Conservation (phyloP, 1,140 invertebrate genomes). For the Brachionus koreanus region DNA sequence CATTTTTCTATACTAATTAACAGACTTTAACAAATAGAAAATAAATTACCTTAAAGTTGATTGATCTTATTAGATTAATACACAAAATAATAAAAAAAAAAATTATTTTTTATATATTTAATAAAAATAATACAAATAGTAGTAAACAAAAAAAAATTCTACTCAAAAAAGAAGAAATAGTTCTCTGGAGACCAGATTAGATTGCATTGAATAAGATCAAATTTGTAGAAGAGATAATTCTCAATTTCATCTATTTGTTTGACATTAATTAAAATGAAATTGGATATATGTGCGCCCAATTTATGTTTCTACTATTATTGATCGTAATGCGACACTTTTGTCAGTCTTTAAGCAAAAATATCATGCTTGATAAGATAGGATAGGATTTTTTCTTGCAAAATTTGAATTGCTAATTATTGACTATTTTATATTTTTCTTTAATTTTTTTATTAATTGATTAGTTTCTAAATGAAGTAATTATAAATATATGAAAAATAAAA, state of each 20-base stretch:
- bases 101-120: neutral
- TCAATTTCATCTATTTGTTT: neutral
- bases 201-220: neutral
- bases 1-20: neutral
- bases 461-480: conserved; percentile 3
- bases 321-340: neutral
- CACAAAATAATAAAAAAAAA: too few relatives aligned
- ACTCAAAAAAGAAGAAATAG: neutral
- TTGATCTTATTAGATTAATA: neutral
- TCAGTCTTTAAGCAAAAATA: neutral
- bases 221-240: neutral
- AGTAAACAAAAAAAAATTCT: neutral
- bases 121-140: too few relatives aligned
- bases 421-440: neutral
- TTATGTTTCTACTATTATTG: neutral
- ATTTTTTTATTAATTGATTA: neutral
- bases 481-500: neutral
- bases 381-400: neutral
- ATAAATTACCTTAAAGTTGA: neutral
- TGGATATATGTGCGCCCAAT: neutral
- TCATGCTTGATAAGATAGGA: neutral
- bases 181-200: neutral
- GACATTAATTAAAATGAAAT: neutral
- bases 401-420: neutral
- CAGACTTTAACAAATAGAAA: neutral